Base-by-base conservation (phyloP, 2,113 vertebrate genomes). In the Otus sunia region DNA sequence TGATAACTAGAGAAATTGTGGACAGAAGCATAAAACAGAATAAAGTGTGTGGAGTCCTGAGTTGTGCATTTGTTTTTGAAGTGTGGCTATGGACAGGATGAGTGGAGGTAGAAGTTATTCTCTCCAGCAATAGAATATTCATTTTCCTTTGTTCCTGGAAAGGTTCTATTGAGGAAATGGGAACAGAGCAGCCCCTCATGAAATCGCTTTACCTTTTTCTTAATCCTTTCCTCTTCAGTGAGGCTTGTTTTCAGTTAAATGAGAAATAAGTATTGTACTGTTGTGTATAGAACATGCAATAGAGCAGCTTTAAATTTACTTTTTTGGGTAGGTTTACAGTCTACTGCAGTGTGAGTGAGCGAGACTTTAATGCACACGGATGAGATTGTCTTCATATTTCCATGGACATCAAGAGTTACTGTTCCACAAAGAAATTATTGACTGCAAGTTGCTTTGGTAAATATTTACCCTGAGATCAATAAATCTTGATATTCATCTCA, bases 401-500 rank as follows among this genome's bases (percentile, higher is more conserved):
- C 0, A 0, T 43, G 39, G 71, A 68, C 52, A 72, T 53, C 56
- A 73, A 58, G 74, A 60, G 49, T 67, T 83, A 78, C 21, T 92
- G 60, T 86, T 90, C 58, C 72, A 76, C 49, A 75, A 58, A n/a
- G 37, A 88, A 86, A 59, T 64, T 43, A 90, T 20, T 81, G 63
- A 68, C 82, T 80, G 52, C 52, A 76, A 16, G 41, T 82, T 78
- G 26, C 66, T 79, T 76, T 84, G 49, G 53, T 81, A 84, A 72
- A 80, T 93, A 53, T 73, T 90, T 95, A 62, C 41, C 56, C 75
- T 11, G 32, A 49, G 60, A 76, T 93, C 78, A 96, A 73, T 88
- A 93, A 86, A 91, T 89, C 64, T 92, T 89, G 85, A 90, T 95
- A 96, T 15, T 79, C 5, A 63, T 76, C 90, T 87, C 66, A 73